Percentiles rank a stretch among this genome's conserved stretches.
phyloP scores from a whole-genome alignment of 2,797 vertebrate genomes.

The Chelidonichthys spinosus region DNA sequence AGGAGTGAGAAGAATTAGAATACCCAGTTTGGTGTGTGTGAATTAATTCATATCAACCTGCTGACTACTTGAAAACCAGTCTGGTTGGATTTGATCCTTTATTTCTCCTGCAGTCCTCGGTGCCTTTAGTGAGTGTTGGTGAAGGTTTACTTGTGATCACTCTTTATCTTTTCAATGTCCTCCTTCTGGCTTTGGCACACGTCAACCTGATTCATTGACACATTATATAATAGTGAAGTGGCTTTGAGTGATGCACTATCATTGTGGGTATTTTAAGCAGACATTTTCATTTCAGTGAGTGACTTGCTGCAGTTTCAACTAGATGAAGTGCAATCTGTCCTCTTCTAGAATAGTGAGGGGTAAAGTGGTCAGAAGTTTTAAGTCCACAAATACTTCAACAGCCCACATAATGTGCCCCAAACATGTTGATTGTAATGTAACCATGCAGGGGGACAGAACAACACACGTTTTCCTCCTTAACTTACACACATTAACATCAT shows the following conservation, averaged over 20 bases:
- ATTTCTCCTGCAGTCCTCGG: too few relatives aligned
- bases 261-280: background rate
- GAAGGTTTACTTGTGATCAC: slow-evolving; percentile 13
- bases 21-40: too few relatives aligned
- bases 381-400: background rate
- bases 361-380: too few relatives aligned
- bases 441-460: background rate
- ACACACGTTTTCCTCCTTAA: too few relatives aligned
- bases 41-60: too few relatives aligned
- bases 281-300: slow-evolving; percentile 15
- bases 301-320: background rate
- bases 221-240: slow-evolving; percentile 2
- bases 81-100: too few relatives aligned
- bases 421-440: background rate
- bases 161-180: background rate
- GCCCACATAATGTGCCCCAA: background rate
- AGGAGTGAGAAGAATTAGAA: background rate
- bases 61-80: too few relatives aligned
- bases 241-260: slow-evolving; percentile 27
- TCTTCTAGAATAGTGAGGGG: slow-evolving; percentile 5
- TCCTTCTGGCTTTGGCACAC: slow-evolving; percentile 2
- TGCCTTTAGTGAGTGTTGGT: background rate
- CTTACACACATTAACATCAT: too few relatives aligned
- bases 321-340: slow-evolving; percentile 9
- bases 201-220: slow-evolving; percentile 13